phyloP scores from a whole-genome alignment of 2,797 vertebrate genomes.

The Limnodromus scolopaceus region DNA sequence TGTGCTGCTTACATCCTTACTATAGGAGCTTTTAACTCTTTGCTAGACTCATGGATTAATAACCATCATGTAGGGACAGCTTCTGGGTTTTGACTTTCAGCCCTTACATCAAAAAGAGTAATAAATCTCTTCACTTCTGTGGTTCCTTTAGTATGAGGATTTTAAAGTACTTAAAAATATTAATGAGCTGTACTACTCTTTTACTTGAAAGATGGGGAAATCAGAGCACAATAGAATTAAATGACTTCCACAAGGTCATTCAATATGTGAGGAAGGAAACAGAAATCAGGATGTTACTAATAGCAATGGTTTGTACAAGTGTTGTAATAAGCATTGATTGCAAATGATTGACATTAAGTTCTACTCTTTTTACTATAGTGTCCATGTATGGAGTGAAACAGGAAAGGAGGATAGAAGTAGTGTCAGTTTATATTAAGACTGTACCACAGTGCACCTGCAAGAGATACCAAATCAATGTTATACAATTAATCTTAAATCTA shows the following conservation, averaged over 20 bases:
- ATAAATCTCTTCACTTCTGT: not conserved
- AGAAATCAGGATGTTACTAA: not conserved
- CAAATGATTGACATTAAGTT: not conserved
- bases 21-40: not conserved
- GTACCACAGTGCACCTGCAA: not conserved
- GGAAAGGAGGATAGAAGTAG: not conserved
- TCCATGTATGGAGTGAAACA: not conserved
- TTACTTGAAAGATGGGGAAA: not conserved
- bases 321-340: not conserved
- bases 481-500: not conserved
- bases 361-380: not conserved
- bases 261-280: fast-evolving
- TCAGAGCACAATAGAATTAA: not conserved
- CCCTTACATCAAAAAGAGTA: not conserved
- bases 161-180: not conserved
- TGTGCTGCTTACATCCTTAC: not conserved
- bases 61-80: not conserved
- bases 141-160: not conserved
- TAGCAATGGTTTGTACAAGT: not conserved
- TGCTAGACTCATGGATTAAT: not conserved
- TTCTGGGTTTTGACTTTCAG: not conserved
- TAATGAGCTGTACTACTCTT: not conserved
- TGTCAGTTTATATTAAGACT: not conserved
- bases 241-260: not conserved
- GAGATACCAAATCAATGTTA: not conserved